Evolutionary conservation across 2,888 invertebrate genomes (phyloP).

Genomic region (Euplagia quadripunctaria): DNA sequence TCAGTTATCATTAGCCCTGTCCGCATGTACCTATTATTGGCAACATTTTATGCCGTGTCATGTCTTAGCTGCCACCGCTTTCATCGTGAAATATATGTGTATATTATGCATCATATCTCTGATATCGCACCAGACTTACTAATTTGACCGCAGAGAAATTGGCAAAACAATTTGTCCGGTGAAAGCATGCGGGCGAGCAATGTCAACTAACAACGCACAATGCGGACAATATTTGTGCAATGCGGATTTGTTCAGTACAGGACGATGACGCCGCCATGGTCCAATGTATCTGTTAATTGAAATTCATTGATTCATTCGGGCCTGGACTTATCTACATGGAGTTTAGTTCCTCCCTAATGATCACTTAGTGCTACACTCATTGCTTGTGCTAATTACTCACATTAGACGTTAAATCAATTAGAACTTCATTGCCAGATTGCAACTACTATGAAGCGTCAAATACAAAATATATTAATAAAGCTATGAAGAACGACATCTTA

Average conservation of each 20-base stretch:
- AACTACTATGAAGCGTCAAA: background rate
- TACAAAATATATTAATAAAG: too few relatives aligned
- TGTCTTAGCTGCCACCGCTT: slow-evolving; percentile 12
- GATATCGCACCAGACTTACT: slow-evolving; percentile 14
- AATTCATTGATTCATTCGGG: slow-evolving; percentile 64
- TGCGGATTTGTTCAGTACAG: slow-evolving; percentile 56
- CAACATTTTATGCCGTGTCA: slow-evolving; percentile 6
- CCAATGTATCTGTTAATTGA: slow-evolving; percentile 63
- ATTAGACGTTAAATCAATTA: slow-evolving; percentile 25
- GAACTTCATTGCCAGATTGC: slow-evolving; percentile 1
- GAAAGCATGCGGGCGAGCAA: slow-evolving; percentile 66
- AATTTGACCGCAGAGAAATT: slow-evolving; percentile 48
- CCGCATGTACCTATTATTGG: background rate
- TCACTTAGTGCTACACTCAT: slow-evolving; percentile 18
- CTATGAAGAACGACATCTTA: background rate
- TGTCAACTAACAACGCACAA: slow-evolving; percentile 65
- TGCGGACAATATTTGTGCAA: slow-evolving; percentile 62
- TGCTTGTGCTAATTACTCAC: slow-evolving; percentile 22
- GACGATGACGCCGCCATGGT: slow-evolving; percentile 47
- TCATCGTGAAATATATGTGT: background rate
- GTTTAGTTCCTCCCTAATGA: slow-evolving; percentile 25
- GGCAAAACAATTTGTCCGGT: slow-evolving; percentile 40
- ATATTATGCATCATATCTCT: slow-evolving; percentile 7
- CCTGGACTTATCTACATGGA: slow-evolving; percentile 12
- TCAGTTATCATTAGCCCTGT: background rate